These are phyloP conservation scores for Meloidogyne hapla DNA, from an alignment of 1,140 invertebrate species.

Conservation along the genomic window DNA sequence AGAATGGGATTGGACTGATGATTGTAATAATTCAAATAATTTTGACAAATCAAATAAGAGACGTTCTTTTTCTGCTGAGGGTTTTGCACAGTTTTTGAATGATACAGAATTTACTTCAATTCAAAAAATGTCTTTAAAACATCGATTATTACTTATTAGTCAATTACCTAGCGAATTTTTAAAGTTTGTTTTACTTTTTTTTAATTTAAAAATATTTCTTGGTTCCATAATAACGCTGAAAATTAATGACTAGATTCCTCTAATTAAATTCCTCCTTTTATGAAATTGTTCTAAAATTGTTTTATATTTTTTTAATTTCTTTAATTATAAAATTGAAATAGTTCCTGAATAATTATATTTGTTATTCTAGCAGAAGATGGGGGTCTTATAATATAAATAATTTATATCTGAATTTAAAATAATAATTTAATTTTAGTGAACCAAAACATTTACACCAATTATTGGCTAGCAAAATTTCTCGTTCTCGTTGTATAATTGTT, in stretches of 20 bases:
- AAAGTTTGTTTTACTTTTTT: conserved; percentile 30
- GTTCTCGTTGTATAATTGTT: conserved; percentile 38
- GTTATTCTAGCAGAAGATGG: no score
- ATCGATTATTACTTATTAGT: conserved; percentile 35
- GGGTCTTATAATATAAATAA: no score
- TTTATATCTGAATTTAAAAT: no score
- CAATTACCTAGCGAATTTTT: conserved; percentile 37
- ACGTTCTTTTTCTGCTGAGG: not conserved
- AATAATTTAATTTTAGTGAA: conserved; percentile 17
- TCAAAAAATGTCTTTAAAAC: conserved; percentile 39
- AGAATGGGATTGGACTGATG: conserved; percentile 37
- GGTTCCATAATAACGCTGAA: conserved; percentile 10
- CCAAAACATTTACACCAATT: conserved; percentile 14
- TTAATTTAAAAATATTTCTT: conserved; percentile 8
- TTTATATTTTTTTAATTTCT: no score
- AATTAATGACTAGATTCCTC: no score
- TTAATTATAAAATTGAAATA: not conserved
- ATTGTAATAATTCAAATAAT: conserved; percentile 5
- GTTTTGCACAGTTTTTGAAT: conserved; percentile 31
- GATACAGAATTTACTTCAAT: conserved; percentile 31
- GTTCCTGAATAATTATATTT: no score
- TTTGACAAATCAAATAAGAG: not conserved
- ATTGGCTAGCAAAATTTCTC: not conserved
- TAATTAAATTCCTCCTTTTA: no score
- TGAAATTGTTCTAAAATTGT: no score